A percentile compares a stretch with the other conserved stretches of the same genome.
These are phyloP conservation scores for Phortica magna DNA, from an alignment of 2,888 invertebrate genomes.

Conservation along the genomic window DNA sequence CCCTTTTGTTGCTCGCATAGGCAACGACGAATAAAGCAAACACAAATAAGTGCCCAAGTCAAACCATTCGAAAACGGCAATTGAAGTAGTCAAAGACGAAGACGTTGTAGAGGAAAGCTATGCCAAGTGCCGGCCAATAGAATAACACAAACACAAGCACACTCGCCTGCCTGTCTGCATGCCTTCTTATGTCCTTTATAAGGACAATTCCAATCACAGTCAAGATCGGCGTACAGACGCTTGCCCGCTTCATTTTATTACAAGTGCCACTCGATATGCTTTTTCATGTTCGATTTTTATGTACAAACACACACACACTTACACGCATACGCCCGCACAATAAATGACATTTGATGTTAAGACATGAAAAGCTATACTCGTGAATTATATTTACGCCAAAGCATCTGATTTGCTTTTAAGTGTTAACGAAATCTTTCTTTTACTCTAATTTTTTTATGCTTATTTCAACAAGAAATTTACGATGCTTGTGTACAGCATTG, in stretches of 20 bases:
- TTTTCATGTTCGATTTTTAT: conserved; percentile 28
- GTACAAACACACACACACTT: neutral
- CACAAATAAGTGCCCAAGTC: conserved; percentile 10
- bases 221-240: neutral
- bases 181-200: neutral
- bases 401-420: conserved; percentile 22
- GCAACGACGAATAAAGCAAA: conserved; percentile 20
- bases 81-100: neutral
- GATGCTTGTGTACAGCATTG: neutral
- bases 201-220: neutral
- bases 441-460: neutral
- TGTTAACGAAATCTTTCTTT: neutral
- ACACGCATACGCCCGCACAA: neutral
- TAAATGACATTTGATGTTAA: neutral
- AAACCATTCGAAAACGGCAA: neutral
- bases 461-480: neutral
- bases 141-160: neutral
- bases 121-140: neutral
- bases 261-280: conserved; percentile 23
- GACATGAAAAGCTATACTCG: neutral
- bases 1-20: neutral
- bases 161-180: neutral
- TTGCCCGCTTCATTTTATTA: conserved; percentile 13
- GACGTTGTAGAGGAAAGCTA: neutral
- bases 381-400: neutral